These are phyloP conservation scores for Galeruca laticollis DNA, from an alignment of 2,888 invertebrate genomes.

Conservation along the genomic window DNA sequence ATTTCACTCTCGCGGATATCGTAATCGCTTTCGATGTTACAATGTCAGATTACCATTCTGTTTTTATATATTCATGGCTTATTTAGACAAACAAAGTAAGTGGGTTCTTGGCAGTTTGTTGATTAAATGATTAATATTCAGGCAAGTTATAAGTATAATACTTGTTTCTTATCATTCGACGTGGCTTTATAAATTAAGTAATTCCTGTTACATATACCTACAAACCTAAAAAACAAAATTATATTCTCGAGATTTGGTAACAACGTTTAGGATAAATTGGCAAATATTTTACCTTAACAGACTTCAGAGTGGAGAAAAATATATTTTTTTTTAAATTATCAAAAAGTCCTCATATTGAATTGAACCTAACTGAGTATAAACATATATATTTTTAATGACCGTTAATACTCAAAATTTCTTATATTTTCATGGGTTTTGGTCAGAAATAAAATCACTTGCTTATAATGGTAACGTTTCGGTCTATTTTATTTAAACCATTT, in stretches of 20 bases:
- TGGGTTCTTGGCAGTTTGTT: slow-evolving; percentile 8
- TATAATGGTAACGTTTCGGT: no score
- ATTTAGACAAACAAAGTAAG: slow-evolving; percentile 15
- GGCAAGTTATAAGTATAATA: slow-evolving; percentile 1
- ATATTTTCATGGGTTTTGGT: no score
- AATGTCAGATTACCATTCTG: slow-evolving; percentile 49
- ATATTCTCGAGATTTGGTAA: neutral
- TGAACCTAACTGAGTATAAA: no score
- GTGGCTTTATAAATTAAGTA: neutral
- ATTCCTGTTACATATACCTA: neutral
- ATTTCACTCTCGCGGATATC: slow-evolving; percentile 30
- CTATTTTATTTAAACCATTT: no score
- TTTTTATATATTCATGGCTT: slow-evolving; percentile 29
- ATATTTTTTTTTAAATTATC: no score
- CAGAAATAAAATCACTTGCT: no score
- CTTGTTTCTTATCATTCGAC: slow-evolving; percentile 8
- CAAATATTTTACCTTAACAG: no score
- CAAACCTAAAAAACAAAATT: neutral
- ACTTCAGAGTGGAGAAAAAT: no score
- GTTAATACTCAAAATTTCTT: no score
- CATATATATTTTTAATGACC: no score
- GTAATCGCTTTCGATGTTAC: slow-evolving; percentile 39
- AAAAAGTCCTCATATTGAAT: no score
- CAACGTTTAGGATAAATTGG: no score
- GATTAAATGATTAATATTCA: neutral